A percentile compares a stretch with the other conserved stretches of the same genome.
These are phyloP conservation scores for Mirza zaza DNA, from an alignment of 2,113 vertebrate species.

Conservation along the genomic window DNA sequence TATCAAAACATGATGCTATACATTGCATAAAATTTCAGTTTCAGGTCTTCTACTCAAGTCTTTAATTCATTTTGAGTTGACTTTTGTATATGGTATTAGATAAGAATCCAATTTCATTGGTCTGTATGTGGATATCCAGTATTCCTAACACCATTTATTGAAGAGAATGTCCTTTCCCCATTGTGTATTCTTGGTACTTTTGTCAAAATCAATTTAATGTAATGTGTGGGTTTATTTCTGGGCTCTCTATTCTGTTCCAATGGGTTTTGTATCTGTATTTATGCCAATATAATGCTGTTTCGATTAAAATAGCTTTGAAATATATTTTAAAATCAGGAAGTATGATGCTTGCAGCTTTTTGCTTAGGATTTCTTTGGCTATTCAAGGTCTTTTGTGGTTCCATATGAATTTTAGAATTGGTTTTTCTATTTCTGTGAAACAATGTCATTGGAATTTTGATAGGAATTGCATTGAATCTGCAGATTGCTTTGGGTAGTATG, in stretches of 20 bases:
- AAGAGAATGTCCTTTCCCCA: not conserved
- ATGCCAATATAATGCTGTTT: not conserved
- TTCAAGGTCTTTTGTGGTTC: not conserved
- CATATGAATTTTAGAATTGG: not conserved
- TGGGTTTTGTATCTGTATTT: not conserved
- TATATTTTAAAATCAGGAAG: not conserved
- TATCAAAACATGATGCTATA: too few species aligned
- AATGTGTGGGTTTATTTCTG: not conserved
- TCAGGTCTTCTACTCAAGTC: not conserved
- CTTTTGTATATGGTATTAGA: not conserved
- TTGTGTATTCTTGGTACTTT: not conserved
- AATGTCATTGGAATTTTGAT: not conserved
- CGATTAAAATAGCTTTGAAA: not conserved
- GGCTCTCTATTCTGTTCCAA: not conserved
- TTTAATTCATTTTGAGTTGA: not conserved
- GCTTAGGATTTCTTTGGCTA: not conserved
- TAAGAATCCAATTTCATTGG: not conserved
- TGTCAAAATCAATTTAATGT: not conserved
- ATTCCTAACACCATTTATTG: not conserved
- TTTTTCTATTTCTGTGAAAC: not conserved
- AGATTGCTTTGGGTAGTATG: not conserved
- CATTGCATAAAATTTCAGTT: not conserved
- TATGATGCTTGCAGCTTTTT: not conserved
- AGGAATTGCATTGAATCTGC: not conserved
- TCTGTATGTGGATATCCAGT: not conserved